These are phyloP conservation scores for Nomada hirtipes DNA, from an alignment of 2,888 invertebrate genomes.

Conservation along the genomic window DNA sequence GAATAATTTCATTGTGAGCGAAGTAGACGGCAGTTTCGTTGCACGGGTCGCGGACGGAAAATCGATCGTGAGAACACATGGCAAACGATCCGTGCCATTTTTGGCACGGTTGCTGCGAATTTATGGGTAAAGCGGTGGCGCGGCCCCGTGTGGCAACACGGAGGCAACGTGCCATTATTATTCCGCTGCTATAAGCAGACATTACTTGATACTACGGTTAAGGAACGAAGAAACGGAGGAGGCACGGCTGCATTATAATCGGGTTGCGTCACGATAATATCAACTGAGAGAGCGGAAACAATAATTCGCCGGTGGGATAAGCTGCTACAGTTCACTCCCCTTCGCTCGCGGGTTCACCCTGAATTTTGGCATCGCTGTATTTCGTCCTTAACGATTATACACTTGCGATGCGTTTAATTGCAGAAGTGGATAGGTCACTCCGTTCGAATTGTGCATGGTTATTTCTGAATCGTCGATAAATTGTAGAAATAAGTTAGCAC, in stretches of 20 bases:
- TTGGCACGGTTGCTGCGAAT: constrained; percentile 24
- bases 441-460: too few relatives aligned
- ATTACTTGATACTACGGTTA: constrained; percentile 48
- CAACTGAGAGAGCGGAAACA: constrained; percentile 70
- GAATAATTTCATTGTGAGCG: too few relatives aligned
- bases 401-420: too few relatives aligned
- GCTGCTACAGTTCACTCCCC: constrained; percentile 62
- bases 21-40: too few relatives aligned
- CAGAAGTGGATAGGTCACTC: not conserved
- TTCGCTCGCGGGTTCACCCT: constrained; percentile 31
- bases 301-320: constrained; percentile 69
- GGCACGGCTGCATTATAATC: constrained; percentile 60
- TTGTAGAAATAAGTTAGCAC: not conserved
- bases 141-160: constrained; percentile 28
- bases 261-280: constrained; percentile 71
- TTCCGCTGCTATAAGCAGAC: constrained; percentile 40
- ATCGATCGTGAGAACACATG: constrained; percentile 37
- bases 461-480: too few relatives aligned
- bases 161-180: constrained; percentile 36
- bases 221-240: constrained; percentile 53
- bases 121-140: constrained; percentile 32
- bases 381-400: too few relatives aligned
- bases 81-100: constrained; percentile 25
- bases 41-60: not conserved
- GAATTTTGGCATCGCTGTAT: too few relatives aligned